Percentiles rank a stretch among this genome's conserved stretches.
Evolutionary conservation across 2,888 invertebrate species (phyloP).

Genomic region (Chorisops tibialis): DNA sequence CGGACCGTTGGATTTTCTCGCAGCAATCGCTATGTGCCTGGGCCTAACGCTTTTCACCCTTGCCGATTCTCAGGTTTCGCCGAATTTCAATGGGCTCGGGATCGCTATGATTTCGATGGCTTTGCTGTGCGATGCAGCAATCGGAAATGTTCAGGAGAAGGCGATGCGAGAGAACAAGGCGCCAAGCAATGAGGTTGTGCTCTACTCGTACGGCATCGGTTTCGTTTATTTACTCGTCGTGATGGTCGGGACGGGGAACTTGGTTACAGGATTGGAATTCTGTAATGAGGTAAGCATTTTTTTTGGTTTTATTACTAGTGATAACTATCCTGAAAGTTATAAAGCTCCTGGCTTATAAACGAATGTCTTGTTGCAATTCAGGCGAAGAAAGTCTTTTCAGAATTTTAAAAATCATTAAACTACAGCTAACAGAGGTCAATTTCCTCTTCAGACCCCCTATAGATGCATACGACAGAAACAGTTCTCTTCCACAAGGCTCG

Average conservation of each 20-base stretch:
- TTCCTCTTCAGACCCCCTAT: too few relatives aligned
- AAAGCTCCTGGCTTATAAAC: background rate
- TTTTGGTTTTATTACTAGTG: too few relatives aligned
- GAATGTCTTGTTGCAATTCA: too few relatives aligned
- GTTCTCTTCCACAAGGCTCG: too few relatives aligned
- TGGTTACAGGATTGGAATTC: conserved; percentile 71
- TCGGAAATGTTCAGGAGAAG: conserved; percentile 97
- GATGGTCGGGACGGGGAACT: conserved; percentile 68
- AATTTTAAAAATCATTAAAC: too few relatives aligned
- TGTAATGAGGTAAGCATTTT: conserved; percentile 65
- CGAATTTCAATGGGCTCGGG: conserved; percentile 69
- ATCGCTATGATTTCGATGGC: conserved; percentile 78
- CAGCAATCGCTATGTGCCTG: conserved; percentile 81
- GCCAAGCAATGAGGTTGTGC: conserved; percentile 85
- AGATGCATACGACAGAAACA: too few relatives aligned
- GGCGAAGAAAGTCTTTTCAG: too few relatives aligned
- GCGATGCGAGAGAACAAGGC: conserved; percentile 82
- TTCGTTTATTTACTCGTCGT: conserved; percentile 75
- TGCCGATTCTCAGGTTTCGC: conserved; percentile 70
- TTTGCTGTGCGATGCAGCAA: conserved; percentile 87
- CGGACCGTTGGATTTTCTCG: conserved; percentile 75
- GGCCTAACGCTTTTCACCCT: conserved; percentile 90
- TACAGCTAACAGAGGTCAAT: too few relatives aligned
- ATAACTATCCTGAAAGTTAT: conserved; percentile 26
- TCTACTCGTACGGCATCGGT: conserved; percentile 89